These are phyloP conservation scores for Toxonevra muliebris DNA, from an alignment of 2,888 invertebrate genomes.

Conservation along the genomic window DNA sequence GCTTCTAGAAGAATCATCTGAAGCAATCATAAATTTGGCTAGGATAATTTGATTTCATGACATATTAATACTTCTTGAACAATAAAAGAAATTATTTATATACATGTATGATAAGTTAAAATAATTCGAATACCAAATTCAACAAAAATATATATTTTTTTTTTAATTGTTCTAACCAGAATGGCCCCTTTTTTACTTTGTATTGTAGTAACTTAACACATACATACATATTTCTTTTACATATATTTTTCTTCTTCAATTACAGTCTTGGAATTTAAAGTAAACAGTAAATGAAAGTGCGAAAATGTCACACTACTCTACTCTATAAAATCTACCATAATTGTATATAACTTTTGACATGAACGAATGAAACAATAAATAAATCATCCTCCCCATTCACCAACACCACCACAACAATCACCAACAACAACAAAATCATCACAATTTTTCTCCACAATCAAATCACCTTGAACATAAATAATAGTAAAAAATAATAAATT, in stretches of 20 bases:
- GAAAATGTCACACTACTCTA: slow-evolving; percentile 26
- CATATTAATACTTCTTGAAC: no score
- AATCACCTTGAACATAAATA: slow-evolving; percentile 13
- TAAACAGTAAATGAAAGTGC: slow-evolving; percentile 22
- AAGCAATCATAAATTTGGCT: no score
- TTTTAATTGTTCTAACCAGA: neutral
- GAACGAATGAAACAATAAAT: neutral
- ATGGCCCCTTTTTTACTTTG: neutral
- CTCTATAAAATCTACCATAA: slow-evolving; percentile 18
- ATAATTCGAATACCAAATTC: no score
- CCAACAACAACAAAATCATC: slow-evolving; percentile 1
- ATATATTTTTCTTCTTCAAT: slow-evolving; percentile 39
- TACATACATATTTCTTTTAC: slow-evolving; percentile 29
- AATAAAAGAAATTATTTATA: no score
- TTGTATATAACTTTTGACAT: neutral
- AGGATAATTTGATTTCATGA: no score
- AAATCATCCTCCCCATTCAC: neutral
- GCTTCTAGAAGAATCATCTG: no score
- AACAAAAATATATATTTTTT: neutral
- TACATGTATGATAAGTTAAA: no score
- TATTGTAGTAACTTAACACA: slow-evolving; percentile 2
- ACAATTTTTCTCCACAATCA: neutral
- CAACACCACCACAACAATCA: neutral
- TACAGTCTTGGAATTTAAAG: slow-evolving; percentile 48
- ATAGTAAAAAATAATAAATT: slow-evolving; percentile 23